phyloP scores from a whole-genome alignment of 2,797 vertebrate genomes.

The Gambelia wislizenii region DNA sequence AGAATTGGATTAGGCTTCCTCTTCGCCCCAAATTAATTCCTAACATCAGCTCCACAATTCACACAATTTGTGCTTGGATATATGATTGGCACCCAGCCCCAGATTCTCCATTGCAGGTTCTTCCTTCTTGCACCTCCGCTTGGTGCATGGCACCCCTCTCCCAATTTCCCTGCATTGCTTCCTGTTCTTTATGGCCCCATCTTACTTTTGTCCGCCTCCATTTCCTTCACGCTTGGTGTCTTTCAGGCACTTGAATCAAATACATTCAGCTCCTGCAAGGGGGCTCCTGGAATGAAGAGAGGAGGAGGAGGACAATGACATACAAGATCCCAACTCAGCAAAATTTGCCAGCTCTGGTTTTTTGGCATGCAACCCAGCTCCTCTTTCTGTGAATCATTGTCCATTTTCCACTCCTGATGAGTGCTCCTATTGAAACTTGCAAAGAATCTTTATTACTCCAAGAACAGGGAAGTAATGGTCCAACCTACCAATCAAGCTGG shows the following conservation, averaged over 20 bases:
- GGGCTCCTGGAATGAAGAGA: constrained; percentile 1
- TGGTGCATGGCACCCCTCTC: constrained; percentile 14
- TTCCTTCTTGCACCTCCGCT: neutral
- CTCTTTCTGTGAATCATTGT: constrained; percentile 65
- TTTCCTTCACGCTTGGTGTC: constrained; percentile 10
- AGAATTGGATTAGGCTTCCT: neutral
- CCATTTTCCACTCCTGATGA: constrained; percentile 59
- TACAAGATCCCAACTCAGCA: constrained; percentile 64
- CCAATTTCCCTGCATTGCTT: neutral
- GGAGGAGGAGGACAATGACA: constrained; percentile 1
- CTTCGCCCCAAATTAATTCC: neutral
- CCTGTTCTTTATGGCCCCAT: neutral
- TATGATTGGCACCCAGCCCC: too few species aligned
- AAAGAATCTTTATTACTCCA: constrained; percentile 71
- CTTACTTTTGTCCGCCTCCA: constrained; percentile 6
- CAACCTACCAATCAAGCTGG: constrained; percentile 55
- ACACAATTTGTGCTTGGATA: too few species aligned
- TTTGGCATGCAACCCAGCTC: constrained; percentile 53
- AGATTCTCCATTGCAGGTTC: neutral
- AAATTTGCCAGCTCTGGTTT: constrained; percentile 51
- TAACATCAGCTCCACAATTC: neutral
- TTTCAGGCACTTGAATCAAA: constrained; percentile 39
- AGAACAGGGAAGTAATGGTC: constrained; percentile 61
- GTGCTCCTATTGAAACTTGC: constrained; percentile 65
- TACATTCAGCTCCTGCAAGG: neutral